Percentiles rank a stretch among this genome's conserved stretches.
Evolutionary conservation across 2,888 invertebrate species (phyloP).

Genomic region (Neuroscelio doddi): DNA sequence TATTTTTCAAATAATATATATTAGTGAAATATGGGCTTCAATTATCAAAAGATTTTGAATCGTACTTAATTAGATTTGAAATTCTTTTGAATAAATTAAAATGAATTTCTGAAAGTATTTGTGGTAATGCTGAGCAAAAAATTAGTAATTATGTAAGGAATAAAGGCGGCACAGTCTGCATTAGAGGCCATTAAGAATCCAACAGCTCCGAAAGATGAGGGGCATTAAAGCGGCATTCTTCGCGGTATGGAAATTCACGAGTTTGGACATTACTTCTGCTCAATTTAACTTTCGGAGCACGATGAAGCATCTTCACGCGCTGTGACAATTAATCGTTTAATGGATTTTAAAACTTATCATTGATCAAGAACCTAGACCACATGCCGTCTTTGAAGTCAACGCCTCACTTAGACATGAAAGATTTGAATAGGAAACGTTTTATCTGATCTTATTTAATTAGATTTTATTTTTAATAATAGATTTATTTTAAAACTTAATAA

Average conservation of each 20-base stretch:
- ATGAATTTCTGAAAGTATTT: slow-evolving; percentile 6
- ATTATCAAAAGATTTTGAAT: no score
- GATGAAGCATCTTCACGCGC: slow-evolving; percentile 3
- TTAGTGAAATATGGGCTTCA: no score
- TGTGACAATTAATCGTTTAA: slow-evolving; percentile 16
- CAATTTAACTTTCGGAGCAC: slow-evolving; percentile 17
- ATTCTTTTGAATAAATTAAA: slow-evolving; percentile 4
- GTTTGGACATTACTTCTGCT: slow-evolving; percentile 17
- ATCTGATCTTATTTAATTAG: no score
- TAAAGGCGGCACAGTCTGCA: slow-evolving; percentile 8
- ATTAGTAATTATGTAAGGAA: slow-evolving; percentile 14
- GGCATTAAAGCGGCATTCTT: slow-evolving; percentile 8
- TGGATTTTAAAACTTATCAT: slow-evolving; percentile 5
- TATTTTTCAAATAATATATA: no score
- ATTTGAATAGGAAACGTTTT: no score
- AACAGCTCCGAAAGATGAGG: slow-evolving; percentile 7
- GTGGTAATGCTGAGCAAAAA: not conserved
- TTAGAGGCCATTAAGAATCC: slow-evolving; percentile 8
- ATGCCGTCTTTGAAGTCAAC: no score
- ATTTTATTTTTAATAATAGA: no score
- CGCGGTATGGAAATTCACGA: slow-evolving; percentile 16
- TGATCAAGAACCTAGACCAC: slow-evolving; percentile 10
- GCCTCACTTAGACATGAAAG: no score
- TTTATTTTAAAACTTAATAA: no score
- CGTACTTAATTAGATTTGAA: no score